Evolutionary conservation across 92 coral and sea anemone species (phyloP).

Genomic region (Muricea muricata): DNA sequence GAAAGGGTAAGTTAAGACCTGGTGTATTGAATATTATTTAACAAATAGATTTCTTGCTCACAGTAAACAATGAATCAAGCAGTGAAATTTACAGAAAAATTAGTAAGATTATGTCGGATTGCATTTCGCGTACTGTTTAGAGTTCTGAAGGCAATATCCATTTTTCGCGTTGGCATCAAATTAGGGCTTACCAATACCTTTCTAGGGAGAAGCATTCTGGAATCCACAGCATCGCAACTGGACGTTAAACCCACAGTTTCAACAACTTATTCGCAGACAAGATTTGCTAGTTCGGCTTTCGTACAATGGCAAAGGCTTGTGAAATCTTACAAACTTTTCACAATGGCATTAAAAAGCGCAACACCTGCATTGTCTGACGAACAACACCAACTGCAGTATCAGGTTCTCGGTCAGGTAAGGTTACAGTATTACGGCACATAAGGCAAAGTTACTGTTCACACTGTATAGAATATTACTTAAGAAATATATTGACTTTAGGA

Average conservation of each 20-base stretch:
- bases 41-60: neutral
- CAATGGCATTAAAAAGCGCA: neutral
- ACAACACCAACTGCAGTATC: neutral
- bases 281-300: conserved; percentile 11
- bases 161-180: no score
- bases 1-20: conserved; percentile 9
- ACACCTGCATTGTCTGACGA: neutral
- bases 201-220: neutral
- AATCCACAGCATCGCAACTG: neutral
- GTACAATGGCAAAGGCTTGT: conserved; percentile 12
- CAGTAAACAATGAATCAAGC: neutral
- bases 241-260: neutral
- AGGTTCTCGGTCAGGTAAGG: conserved; percentile 13
- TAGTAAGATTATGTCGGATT: neutral
- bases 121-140: no score
- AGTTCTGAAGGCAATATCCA: no score
- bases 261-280: neutral
- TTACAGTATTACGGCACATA: neutral
- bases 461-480: no score
- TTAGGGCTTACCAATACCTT: no score
- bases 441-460: neutral
- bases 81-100: neutral
- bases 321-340: conserved; percentile 8
- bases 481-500: neutral
- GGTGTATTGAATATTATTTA: no score